Evolutionary conservation across 1,140 invertebrate species (phyloP).

Genomic region (Mycetomoellerius zeteki): DNA sequence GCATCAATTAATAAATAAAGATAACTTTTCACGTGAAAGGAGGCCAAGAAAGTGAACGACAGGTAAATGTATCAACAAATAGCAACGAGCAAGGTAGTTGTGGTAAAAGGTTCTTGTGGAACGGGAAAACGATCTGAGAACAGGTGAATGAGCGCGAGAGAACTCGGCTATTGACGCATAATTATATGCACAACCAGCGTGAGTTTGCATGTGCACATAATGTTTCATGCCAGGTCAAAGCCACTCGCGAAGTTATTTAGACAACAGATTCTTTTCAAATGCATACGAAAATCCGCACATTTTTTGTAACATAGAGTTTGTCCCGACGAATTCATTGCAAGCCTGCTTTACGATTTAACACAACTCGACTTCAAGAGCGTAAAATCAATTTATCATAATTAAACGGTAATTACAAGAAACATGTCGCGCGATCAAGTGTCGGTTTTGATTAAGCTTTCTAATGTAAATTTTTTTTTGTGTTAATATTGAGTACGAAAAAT

Average conservation of each 20-base stretch:
- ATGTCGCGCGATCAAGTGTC: neutral
- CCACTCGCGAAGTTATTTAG: neutral
- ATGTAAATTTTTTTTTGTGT: neutral
- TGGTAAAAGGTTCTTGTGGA: neutral
- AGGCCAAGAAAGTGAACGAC: constrained; percentile 52
- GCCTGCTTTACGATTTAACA: neutral
- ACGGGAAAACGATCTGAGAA: constrained; percentile 41
- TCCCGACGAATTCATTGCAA: neutral
- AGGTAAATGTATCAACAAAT: constrained; percentile 29
- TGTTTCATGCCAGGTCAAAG: constrained; percentile 18
- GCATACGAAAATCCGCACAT: neutral
- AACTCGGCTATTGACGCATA: constrained; percentile 52
- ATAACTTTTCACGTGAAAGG: constrained; percentile 32
- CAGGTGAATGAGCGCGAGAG: constrained; percentile 57
- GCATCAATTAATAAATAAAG: constrained; percentile 36
- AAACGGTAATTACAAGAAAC: neutral
- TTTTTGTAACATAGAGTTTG: neutral
- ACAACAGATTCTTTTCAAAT: neutral
- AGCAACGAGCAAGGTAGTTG: constrained; percentile 25
- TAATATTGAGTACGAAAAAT: neutral
- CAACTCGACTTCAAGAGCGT: neutral
- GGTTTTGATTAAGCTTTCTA: neutral
- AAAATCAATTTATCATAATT: constrained; percentile 23
- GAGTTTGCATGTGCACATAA: constrained; percentile 30
- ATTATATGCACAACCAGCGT: constrained; percentile 50